phyloP scores from a whole-genome alignment of 2,888 invertebrate species.

The Mythimna vitellina region DNA sequence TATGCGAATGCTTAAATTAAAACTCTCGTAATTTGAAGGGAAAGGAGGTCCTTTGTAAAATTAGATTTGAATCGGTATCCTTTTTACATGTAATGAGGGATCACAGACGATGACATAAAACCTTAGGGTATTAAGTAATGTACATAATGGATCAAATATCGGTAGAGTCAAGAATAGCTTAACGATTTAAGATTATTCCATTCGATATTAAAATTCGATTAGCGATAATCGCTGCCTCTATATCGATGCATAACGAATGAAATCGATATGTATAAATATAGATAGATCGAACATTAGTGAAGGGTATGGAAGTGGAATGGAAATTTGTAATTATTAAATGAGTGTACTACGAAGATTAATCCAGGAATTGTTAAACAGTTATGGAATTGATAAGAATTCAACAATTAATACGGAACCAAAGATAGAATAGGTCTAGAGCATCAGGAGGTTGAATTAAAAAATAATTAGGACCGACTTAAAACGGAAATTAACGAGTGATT shows the following conservation, averaged over 20 bases:
- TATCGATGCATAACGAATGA: conserved; percentile 52
- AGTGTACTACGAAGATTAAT: conserved; percentile 62
- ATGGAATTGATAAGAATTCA: conserved; percentile 85
- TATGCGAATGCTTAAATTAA: conserved; percentile 42
- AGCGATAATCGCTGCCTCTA: conserved; percentile 52
- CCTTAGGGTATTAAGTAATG: conserved; percentile 80
- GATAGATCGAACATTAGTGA: conserved; percentile 51
- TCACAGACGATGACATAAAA: conserved; percentile 80
- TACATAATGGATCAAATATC: conserved; percentile 85
- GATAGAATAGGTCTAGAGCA: conserved; percentile 70
- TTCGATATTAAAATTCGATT: conserved; percentile 58
- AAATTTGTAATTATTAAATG: conserved; percentile 58
- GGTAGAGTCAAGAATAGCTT: conserved; percentile 73
- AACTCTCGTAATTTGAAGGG: conserved; percentile 41
- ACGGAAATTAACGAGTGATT: conserved; percentile 34
- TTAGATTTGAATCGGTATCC: conserved; percentile 73
- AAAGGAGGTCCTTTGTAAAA: conserved; percentile 32
- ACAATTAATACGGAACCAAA: conserved; percentile 85
- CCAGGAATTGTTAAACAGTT: conserved; percentile 83
- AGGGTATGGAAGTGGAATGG: conserved; percentile 33
- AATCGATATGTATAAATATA: conserved; percentile 57
- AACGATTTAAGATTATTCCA: conserved; percentile 64
- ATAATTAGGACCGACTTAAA: conserved; percentile 55
- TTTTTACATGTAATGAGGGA: conserved; percentile 84
- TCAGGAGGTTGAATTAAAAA: conserved; percentile 56